Evolutionary conservation across 2,113 vertebrate species (phyloP), one percentile per base, ranked within the genome.

Genomic region (Cnemophilus loriae): DNA sequence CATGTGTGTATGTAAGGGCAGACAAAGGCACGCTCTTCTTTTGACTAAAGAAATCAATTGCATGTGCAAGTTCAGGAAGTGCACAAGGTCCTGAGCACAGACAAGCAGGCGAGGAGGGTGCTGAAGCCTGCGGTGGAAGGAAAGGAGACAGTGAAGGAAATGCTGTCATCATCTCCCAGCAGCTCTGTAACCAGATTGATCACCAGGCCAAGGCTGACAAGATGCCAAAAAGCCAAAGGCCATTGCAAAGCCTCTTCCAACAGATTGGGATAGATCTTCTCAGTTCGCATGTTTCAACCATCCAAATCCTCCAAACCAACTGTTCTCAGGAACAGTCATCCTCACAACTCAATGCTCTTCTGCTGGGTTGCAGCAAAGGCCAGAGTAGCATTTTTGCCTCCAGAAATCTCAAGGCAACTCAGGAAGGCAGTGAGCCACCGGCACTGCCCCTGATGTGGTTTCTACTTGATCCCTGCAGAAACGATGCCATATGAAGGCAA

Each of bases 1-100:
- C 41, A 52, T 0, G 3, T 17, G 28, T 9, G 1, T 19, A 23
- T 7, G 5, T 46, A 75, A 79, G 1, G 3, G 35, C 33, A 94
- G 23, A 10, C 46, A 88, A 69, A 79, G 12, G 18, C 5, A 1
- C 19, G 32, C 32, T 83, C 53, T 60, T 60, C 41, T 84, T 60
- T 50, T 22, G 18, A 52, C 19, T 16, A 49, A 42, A 74, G 61
- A 79, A 84, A 82, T n/a, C 28, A 42, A 35, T 6, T 46, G 28
- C 9, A 3, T 17, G 26, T 52, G 56, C 22, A 84, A 65, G 33
- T 30, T 67, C 19, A 84, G 53, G 27, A 67, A 60, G 21, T 26
- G 24, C 14, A 6, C 69, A 50, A 50, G 50, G 64, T 77, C 69
- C 47, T 3, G 2, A 67, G 39, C 15, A 27, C 35, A 69, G 56